A percentile compares a stretch with the other conserved stretches of the same genome.
Conservation (phyloP, 1,140 invertebrate genomes). For the Wiebesia pumilae region DNA sequence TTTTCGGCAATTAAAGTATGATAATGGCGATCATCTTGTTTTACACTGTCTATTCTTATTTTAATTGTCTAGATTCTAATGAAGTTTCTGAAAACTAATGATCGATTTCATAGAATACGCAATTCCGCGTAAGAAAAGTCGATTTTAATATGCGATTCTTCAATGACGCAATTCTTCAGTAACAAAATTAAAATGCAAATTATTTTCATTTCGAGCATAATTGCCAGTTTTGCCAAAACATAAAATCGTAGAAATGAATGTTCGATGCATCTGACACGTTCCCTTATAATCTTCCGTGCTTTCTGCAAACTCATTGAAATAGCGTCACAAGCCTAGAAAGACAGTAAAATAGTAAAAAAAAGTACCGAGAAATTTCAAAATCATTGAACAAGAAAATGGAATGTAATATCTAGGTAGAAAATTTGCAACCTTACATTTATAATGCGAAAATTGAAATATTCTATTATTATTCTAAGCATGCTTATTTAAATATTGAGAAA, state of each 20-base stretch:
- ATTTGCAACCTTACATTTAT: not conserved
- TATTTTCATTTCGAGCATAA: not conserved
- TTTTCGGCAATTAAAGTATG: not conserved
- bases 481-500: not conserved
- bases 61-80: not conserved
- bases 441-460: not conserved
- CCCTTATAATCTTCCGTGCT: not conserved
- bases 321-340: constrained; percentile 10
- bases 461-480: no score
- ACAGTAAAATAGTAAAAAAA: not conserved
- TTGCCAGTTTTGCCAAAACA: not conserved
- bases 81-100: not conserved
- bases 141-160: not conserved
- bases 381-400: not conserved
- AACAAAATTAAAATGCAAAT: not conserved
- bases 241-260: not conserved
- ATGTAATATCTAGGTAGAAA: not conserved
- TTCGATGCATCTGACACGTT: not conserved
- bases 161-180: not conserved
- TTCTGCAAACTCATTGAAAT: constrained; percentile 33
- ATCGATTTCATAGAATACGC: not conserved
- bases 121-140: not conserved
- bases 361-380: not conserved
- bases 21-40: not conserved
- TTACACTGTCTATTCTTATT: not conserved